Base-by-base conservation (phyloP, 2,113 vertebrate genomes). In the Grammomys dolichurus region DNA sequence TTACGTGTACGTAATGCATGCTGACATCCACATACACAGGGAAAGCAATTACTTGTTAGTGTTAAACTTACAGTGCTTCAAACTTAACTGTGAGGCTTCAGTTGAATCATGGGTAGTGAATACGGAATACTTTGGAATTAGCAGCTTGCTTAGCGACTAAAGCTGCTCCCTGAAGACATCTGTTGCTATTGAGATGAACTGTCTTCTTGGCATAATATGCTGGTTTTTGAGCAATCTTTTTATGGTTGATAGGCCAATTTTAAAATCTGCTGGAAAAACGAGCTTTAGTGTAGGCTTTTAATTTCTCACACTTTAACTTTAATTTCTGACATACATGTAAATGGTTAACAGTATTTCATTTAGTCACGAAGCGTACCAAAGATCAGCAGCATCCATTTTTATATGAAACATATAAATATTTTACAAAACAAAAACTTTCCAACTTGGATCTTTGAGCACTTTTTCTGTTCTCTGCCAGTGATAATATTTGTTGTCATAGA, bases 171-270 rank as follows among this genome's bases (percentile, higher is more conserved):
- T 88, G 54, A 95, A 54, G 72, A 36, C 6, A 77, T 76, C 48
- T 89, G 9, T 81, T 86, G 72, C 51, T 91, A 90, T 92, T 88
- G 80, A 51, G 90, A 9, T 81, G 33, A 46, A 90, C 6, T 36
- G 22, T 93, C 92, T 93, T 87, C 69, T 93, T 67, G 85, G 81
- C 58, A 51, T 84, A 54, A 33, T 65, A 20, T 73, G 43, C 58
- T 73, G 90, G 28, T 93, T 97, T 97, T 96, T 84, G 84, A 92
- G 70, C 87, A 69, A 70, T 97, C 65, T 96, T 96, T 60, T 78
- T 96, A 89, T 90, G 96, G 65, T 91, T 95, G 94, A 96, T 89
- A 95, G 9, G 36, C 60, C 72, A 54, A 67, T 96, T 97, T 95
- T 60, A 72, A 97, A 86, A 96, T 96, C 54, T 96, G 84, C 51